Evolutionary conservation across 2,888 invertebrate species (phyloP).

Genomic region (Seira musarum): DNA sequence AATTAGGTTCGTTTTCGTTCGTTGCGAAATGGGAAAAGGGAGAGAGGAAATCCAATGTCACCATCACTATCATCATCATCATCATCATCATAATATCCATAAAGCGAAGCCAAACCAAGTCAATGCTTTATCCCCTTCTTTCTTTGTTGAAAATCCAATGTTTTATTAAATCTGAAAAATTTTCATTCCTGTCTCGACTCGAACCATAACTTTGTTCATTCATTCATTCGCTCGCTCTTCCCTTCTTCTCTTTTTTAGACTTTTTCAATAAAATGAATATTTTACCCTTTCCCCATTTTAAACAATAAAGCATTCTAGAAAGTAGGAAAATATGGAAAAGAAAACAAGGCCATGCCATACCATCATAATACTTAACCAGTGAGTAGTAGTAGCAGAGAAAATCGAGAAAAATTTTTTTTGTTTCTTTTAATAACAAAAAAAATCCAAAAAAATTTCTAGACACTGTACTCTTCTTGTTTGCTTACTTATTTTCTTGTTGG

Average conservation of each 20-base stretch:
- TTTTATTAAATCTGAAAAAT: slow-evolving; percentile 59
- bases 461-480: slow-evolving; percentile 38
- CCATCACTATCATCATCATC: not conserved
- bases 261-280: slow-evolving; percentile 59
- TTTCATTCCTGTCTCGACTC: slow-evolving; percentile 57
- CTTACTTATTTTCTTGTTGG: slow-evolving; percentile 21
- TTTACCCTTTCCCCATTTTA: slow-evolving; percentile 53
- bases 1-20: no score
- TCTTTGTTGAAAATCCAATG: slow-evolving; percentile 27
- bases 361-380: no score
- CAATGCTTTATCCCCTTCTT: slow-evolving; percentile 25
- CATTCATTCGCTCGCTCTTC: slow-evolving; percentile 6
- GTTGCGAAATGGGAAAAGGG: not conserved
- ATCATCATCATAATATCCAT: not conserved
- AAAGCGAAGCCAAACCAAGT: no score
- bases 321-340: not conserved
- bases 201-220: slow-evolving; percentile 4
- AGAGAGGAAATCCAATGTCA: slow-evolving; percentile 58
- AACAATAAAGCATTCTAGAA: slow-evolving; percentile 36
- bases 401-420: slow-evolving; percentile 42
- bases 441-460: not conserved
- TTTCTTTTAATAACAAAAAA: slow-evolving; percentile 34
- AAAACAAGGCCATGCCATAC: not conserved
- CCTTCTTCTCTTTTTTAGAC: slow-evolving; percentile 23
- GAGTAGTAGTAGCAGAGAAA: no score